phyloP scores from a whole-genome alignment of 2,888 invertebrate species.

The Diogma glabrata region DNA sequence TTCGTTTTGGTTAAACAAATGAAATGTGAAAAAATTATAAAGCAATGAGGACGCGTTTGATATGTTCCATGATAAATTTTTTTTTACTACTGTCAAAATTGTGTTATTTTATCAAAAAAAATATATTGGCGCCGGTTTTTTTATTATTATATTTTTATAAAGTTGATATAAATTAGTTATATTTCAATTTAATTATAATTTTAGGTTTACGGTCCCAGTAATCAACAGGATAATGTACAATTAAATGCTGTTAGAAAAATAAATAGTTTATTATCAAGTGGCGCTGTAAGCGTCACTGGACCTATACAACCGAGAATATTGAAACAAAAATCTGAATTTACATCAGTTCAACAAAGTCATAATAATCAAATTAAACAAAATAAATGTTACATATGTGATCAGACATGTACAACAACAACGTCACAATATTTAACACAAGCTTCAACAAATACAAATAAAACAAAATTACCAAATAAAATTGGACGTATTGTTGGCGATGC shows the following conservation, averaged over 20 bases:
- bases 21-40: conserved; percentile 7
- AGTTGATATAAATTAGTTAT: neutral
- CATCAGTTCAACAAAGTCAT: conserved; percentile 20
- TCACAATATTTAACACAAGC: conserved; percentile 32
- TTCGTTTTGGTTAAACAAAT: neutral
- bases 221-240: conserved; percentile 22
- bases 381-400: conserved; percentile 38
- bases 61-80: neutral
- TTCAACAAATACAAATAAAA: conserved; percentile 34
- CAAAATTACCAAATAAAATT: conserved; percentile 39
- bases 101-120: neutral
- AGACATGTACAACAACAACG: conserved; percentile 22
- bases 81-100: conserved; percentile 2
- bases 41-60: conserved; percentile 15
- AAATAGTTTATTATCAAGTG: conserved; percentile 35
- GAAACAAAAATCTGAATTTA: conserved; percentile 27
- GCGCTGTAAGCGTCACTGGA: conserved; percentile 36
- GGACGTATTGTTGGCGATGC: conserved; percentile 39
- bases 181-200: conserved; percentile 6
- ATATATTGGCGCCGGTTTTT: conserved; percentile 5
- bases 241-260: conserved; percentile 36
- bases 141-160: neutral
- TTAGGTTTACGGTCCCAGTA: conserved; percentile 18
- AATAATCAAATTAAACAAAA: conserved; percentile 16
- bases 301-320: conserved; percentile 35